These are phyloP conservation scores for Actinia equina DNA, from an alignment of 64 coral and sea anemone species.

Conservation along the genomic window DNA sequence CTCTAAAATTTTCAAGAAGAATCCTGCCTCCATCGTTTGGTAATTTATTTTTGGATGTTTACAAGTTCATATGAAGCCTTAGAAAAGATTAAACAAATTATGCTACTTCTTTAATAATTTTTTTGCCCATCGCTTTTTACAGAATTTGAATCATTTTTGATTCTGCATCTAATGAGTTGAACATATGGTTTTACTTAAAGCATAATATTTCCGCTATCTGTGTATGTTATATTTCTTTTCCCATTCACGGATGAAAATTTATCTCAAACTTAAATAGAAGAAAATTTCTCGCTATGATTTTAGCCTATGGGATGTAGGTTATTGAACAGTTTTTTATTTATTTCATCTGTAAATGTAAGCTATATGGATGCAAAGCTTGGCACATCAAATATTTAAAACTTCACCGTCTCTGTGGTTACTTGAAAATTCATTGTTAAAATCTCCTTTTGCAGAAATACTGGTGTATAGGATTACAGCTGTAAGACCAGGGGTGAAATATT, in stretches of 20 bases:
- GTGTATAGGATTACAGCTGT: not conserved
- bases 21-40: no score
- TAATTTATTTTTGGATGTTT: no score
- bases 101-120: no score
- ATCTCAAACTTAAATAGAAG: not conserved
- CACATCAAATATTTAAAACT: slow-evolving; percentile 1
- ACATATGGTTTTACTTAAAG: no score
- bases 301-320: not conserved
- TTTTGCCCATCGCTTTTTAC: no score
- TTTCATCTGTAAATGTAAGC: slow-evolving; percentile 2
- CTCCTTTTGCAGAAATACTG: not conserved
- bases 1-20: no score
- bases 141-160: no score
- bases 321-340: not conserved
- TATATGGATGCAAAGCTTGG: not conserved
- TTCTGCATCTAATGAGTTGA: no score
- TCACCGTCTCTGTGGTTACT: slow-evolving; percentile 9
- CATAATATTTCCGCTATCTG: no score
- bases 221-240: not conserved
- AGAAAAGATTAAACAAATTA: no score
- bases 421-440: not conserved
- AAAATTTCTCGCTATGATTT: not conserved
- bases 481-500: not conserved
- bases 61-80: no score
- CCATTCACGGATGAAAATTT: not conserved